These are phyloP conservation scores for Indri indri DNA, from an alignment of 2,113 vertebrate genomes.

Conservation along the genomic window DNA sequence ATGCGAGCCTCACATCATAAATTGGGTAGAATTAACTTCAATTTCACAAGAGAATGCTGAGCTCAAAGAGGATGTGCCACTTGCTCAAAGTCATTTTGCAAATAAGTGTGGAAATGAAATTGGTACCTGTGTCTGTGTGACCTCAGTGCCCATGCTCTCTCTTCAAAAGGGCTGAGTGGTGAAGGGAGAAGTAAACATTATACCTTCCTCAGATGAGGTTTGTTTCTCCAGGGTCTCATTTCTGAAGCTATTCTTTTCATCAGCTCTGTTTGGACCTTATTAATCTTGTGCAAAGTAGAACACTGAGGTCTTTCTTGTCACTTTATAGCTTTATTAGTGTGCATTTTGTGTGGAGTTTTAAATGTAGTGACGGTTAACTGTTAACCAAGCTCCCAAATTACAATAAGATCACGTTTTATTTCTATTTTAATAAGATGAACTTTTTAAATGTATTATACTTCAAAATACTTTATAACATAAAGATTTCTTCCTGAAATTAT, in stretches of 20 bases:
- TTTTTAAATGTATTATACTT: constrained; percentile 30
- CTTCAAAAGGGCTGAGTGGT: neutral
- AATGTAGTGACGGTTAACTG: neutral
- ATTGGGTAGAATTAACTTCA: neutral
- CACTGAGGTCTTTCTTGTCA: neutral
- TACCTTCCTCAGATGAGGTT: neutral
- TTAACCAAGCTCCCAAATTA: constrained; percentile 9
- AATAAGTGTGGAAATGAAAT: neutral
- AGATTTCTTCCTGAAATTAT: constrained; percentile 45
- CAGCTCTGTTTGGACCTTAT: neutral
- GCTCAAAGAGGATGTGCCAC: neutral
- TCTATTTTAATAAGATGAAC: neutral
- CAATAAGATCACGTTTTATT: constrained; percentile 17
- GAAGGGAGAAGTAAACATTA: neutral
- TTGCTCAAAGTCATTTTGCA: neutral
- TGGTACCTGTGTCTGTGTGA: neutral
- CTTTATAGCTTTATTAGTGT: neutral
- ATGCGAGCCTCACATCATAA: neutral
- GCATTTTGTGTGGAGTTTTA: constrained; percentile 10
- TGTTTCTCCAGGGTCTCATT: neutral
- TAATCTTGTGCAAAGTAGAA: neutral
- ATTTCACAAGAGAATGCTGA: neutral
- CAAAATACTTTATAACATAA: neutral
- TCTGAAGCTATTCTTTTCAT: neutral
- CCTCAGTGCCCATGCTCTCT: neutral